Base-by-base conservation (phyloP, 2,113 vertebrate species). In the Ictalurus punctatus region DNA sequence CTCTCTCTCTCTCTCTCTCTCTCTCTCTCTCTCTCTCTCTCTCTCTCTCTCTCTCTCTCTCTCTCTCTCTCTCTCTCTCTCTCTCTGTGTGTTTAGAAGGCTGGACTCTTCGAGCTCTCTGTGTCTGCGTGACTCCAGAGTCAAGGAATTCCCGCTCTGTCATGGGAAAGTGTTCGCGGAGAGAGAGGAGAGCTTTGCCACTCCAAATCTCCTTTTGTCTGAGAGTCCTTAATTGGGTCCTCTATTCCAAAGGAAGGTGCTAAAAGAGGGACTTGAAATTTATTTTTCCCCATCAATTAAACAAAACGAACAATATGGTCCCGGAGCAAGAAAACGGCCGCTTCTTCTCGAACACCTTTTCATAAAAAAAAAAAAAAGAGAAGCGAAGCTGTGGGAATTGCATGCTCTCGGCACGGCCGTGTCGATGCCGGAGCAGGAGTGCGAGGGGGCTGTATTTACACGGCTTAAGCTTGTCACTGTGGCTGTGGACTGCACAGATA, bases 81-180 rank as follows among this genome's bases (percentile, higher is more conserved):
- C 37, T 61, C 44, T 88, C 59, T 86, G 37, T 65, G 69, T 86
- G 52, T 85, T 48, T 81, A 40, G 78, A 54, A 30, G 61, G 63
- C 82, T 52, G 83, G 69, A 83, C 84, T 65, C 85, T 34, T 83
- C 54, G 78, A 58, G 83, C 89, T 88, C 79, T 84, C 85, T 79
- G 65, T 86, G 81, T 65, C 90, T 79, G 87, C 58, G 74, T 90
- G 89, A 91, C 92, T 93, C 87, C 87, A 58, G 90, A 93, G 92
- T 92, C 84, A 93, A 93, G 92, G 91, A 90, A 92, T 93, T 92
- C 92, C 91, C 89, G 82, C 90, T 91, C 92, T 91, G 92, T 91
- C 93, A 94, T 93, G 93, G 92, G 93, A 94, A 94, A 91, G 87
- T 92, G 90, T 91, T 90, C 59, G 37, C 76, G 67, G 69, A 85